phyloP scores from a whole-genome alignment of 2,888 invertebrate species.

The Polyommatus iphigenia region DNA sequence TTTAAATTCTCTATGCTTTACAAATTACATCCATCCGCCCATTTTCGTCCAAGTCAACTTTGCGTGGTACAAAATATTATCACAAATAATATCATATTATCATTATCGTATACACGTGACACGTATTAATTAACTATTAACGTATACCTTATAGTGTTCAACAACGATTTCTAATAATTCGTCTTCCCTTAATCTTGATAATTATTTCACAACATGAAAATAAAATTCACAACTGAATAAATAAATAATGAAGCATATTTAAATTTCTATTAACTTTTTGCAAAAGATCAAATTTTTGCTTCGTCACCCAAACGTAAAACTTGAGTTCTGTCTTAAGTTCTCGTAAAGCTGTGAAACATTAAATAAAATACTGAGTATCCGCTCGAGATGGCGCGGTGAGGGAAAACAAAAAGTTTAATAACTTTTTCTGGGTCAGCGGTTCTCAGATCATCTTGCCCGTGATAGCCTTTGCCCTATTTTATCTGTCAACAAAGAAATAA shows the following conservation, averaged over 20 bases:
- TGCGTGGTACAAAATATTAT: no score
- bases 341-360: neutral
- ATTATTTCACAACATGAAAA: no score
- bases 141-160: no score
- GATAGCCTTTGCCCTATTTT: slow-evolving; percentile 10
- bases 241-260: neutral
- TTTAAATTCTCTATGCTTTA: no score
- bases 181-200: no score
- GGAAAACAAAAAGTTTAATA: slow-evolving; percentile 16
- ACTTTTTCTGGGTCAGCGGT: slow-evolving; percentile 21
- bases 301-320: neutral
- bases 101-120: no score
- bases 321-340: neutral
- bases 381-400: neutral
- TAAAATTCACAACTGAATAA: no score
- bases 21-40: no score
- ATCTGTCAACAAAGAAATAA: slow-evolving; percentile 7
- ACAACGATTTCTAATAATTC: no score
- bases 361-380: neutral
- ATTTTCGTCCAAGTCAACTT: no score
- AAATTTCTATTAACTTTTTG: neutral
- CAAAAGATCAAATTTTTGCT: neutral
- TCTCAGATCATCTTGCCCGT: neutral
- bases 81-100: no score
- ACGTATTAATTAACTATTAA: no score